A percentile compares a stretch with the other conserved stretches of the same genome.
Conservation (phyloP, 2,113 vertebrate species). For the Equus przewalskii region DNA sequence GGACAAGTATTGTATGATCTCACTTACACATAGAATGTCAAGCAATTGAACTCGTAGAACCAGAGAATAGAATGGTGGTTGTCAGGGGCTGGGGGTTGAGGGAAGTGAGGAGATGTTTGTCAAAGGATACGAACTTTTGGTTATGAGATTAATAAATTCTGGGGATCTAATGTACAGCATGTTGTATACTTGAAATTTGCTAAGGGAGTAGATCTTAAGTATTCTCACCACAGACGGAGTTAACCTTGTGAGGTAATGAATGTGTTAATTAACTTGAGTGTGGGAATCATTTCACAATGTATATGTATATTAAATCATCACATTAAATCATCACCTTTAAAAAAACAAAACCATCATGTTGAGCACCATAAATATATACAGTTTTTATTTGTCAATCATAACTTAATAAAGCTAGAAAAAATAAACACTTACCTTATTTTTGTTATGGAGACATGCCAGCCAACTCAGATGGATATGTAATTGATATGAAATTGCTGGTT, state of each 20-base stretch:
- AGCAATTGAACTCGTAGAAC: neutral
- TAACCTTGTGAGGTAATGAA: neutral
- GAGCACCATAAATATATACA: neutral
- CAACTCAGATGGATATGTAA: neutral
- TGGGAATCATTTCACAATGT: neutral
- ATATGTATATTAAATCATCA: neutral
- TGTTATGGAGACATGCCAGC: neutral
- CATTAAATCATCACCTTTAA: neutral
- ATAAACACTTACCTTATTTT: neutral
- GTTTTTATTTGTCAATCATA: constrained; percentile 1
- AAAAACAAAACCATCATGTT: neutral
- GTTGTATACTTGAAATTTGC: neutral
- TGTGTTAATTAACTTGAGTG: neutral
- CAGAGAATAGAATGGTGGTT: neutral
- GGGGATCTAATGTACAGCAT: neutral
- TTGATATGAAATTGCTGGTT: neutral
- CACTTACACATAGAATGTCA: neutral
- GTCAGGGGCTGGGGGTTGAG: neutral
- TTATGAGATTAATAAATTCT: neutral
- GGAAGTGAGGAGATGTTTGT: neutral
- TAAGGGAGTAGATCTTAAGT: neutral
- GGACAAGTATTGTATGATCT: neutral
- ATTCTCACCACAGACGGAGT: neutral
- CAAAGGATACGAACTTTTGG: neutral
- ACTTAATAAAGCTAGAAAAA: neutral